Conservation (phyloP, 2,113 vertebrate genomes). For the Sebastes fasciatus region DNA sequence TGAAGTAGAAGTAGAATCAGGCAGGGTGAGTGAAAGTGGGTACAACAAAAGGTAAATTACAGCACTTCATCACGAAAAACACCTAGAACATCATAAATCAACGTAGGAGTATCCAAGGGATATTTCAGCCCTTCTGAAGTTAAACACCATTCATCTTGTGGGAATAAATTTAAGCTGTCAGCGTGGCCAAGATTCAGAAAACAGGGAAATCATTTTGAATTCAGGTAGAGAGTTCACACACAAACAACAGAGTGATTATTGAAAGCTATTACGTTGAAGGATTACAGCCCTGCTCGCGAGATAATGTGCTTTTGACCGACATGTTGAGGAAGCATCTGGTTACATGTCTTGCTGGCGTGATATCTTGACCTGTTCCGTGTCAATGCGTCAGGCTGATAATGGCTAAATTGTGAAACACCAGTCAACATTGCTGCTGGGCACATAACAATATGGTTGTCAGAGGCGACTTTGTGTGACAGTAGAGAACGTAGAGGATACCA, state of each 20-base stretch:
- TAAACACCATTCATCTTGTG: slow-evolving; percentile 46
- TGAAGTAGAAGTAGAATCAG: slow-evolving; percentile 34
- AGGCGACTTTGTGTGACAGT: slow-evolving; percentile 16
- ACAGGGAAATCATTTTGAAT: slow-evolving; percentile 10
- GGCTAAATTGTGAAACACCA: background rate
- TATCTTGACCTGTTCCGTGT: slow-evolving; percentile 38
- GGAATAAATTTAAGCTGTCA: slow-evolving; percentile 27
- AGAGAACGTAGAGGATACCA: slow-evolving; percentile 29
- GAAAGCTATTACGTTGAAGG: slow-evolving; percentile 25
- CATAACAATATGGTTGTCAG: slow-evolving; percentile 51
- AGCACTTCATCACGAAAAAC: slow-evolving; percentile 42
- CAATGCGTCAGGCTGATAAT: slow-evolving; percentile 22
- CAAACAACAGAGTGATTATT: slow-evolving; percentile 9
- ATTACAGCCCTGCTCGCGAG: background rate
- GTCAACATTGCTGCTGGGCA: slow-evolving; percentile 29
- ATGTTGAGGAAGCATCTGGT: background rate
- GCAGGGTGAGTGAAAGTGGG: slow-evolving; percentile 41
- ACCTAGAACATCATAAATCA: slow-evolving; percentile 40
- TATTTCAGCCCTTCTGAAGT: slow-evolving; percentile 44
- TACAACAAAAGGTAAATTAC: slow-evolving; percentile 60
- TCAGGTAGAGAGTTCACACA: background rate
- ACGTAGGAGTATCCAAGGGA: slow-evolving; percentile 11
- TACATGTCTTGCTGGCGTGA: slow-evolving; percentile 21
- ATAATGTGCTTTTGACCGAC: slow-evolving; percentile 16
- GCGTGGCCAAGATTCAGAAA: slow-evolving; percentile 22